Conservation (phyloP, 2,113 vertebrate genomes). For the Psophia crepitans region DNA sequence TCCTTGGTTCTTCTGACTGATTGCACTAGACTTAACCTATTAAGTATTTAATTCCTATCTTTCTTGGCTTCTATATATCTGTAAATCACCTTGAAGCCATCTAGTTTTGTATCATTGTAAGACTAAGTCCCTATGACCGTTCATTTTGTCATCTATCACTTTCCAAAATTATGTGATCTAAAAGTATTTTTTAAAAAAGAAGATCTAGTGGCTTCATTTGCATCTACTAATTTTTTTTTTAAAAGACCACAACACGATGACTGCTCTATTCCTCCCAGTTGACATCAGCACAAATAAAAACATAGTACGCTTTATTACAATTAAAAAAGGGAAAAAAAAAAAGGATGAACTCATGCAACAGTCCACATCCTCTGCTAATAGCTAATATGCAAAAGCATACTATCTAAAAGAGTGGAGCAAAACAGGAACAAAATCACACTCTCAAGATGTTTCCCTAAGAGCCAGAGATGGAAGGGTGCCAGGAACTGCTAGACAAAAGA, state of each 20-base stretch:
- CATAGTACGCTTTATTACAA: background rate
- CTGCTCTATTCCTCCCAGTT: background rate
- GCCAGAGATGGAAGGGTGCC: background rate
- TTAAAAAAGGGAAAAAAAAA: background rate
- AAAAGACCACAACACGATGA: background rate
- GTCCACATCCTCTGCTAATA: background rate
- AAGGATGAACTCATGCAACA: background rate
- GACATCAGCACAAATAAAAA: background rate
- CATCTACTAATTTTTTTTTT: background rate
- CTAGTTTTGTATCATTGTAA: background rate
- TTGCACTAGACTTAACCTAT: constrained; percentile 69
- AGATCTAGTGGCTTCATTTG: background rate
- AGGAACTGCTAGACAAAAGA: background rate
- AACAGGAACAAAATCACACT: background rate
- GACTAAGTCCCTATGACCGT: background rate
- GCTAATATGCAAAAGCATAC: no score
- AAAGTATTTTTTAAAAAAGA: background rate
- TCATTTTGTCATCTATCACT: background rate
- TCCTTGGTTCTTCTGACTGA: constrained; percentile 72
- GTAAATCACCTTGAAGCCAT: constrained; percentile 66
- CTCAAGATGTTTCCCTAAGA: background rate
- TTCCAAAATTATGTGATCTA: background rate
- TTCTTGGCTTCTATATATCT: constrained; percentile 69
- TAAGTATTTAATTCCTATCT: constrained; percentile 79
- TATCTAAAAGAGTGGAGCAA: background rate